Base-by-base conservation (phyloP, 2,113 vertebrate species). In the Colaptes auratus region DNA sequence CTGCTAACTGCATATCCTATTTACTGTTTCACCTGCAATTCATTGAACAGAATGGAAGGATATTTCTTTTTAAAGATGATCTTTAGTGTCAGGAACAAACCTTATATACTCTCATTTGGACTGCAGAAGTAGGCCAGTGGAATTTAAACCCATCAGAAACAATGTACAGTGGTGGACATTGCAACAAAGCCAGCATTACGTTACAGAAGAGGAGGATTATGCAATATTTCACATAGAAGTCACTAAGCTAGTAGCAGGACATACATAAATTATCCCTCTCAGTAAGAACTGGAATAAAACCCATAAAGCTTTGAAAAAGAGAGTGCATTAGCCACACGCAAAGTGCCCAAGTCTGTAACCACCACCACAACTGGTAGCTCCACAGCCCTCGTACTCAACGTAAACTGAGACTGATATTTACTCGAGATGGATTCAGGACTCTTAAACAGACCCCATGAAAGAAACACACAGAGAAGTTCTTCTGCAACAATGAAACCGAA, bases 401-500 rank as follows among this genome's bases (percentile, higher is more conserved):
- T 61, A 72, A 79, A 63, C 31, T 39, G 11, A 59, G 39, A 61
- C 21, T 30, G 36, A 24, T 87, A 90, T 70, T 67, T 66, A 33
- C 89, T 63, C 53, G 20, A 82, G 36, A 21, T 18, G 48, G 59
- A 81, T 86, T 89, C 94, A 53, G 1, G 13, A 25, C 16, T 73
- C 88, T 93, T 50, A 93, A 85, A 90, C 33, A 77, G 50, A 58
- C 67, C 44, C 33, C 78, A 4, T 53, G 17, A 95, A 82, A 91
- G 89, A 94, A 94, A 88, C 53, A 28, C 35, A 27, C 21, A 21
- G 39, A 79, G 80, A 93, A 95, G 61, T 79, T 94, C 50, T 80
- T 75, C 73, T 81, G 84, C 94, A 95, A 86, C 94, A 96, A 71
- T 75, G 80, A 78, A 92, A 79, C 77, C 48, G 83, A 93, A 97